Evolutionary conservation across 2,797 vertebrate genomes (phyloP), one percentile per base, ranked within the genome.

Genomic region (Smutsia temminckii): DNA sequence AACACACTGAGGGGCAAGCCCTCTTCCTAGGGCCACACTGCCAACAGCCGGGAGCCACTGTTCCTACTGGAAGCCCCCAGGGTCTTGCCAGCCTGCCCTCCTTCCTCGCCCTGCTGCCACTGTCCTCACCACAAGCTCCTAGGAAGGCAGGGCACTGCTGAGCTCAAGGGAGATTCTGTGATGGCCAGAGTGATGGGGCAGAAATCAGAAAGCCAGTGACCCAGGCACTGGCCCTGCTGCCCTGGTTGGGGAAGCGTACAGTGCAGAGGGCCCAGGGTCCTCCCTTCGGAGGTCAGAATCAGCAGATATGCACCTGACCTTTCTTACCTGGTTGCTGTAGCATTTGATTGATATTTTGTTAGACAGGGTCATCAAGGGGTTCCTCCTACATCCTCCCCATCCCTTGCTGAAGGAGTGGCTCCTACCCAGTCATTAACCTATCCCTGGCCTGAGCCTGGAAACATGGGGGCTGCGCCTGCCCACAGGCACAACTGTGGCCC

Each of bases 401-500:
- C 29, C 20, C 55, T 63, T 12, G 10, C 20, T 7, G 20, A 78
- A 91, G n/a, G 16, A 32, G 40, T 27, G 21, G 25, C 16, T 71
- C 59, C 72, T 59, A 46, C 53, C 6, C 66, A 49, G 32, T 17
- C 29, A 14, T 29, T 21, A n/a, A 68, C 63, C 55, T 1, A 20
- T 21, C 32, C 75, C 42, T 53, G 51, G 32, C 63, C 42, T 7
- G 3, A 3, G 42, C 29, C 61, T 29, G 25, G 40, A 29, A 46
- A 11, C 6, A 3, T 11, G 18, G 32, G 32, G 25, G 6, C 10
- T 0, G 2, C 18, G 17, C 32, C 51, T 29, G 29, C 27, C 2
- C 21, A 23, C n/a, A 64, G 42, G 66, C 14, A 57, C n/a, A 66
- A 66, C 32, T 21, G 3, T 6, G 32, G 32, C 51, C 57, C 29